phyloP scores from a whole-genome alignment of 2,888 invertebrate genomes.

The Morpho helenor region DNA sequence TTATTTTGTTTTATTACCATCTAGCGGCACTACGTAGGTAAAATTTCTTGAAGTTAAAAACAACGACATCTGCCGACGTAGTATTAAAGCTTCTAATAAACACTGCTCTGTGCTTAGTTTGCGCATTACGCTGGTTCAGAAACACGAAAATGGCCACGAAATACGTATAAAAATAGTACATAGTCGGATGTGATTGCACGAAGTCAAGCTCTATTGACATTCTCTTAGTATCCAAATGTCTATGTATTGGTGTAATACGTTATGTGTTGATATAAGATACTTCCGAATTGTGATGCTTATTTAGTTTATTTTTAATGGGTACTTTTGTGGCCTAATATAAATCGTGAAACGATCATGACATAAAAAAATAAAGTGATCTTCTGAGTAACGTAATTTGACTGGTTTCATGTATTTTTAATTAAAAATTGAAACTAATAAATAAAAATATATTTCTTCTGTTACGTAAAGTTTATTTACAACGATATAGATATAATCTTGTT shows the following conservation, averaged over 20 bases:
- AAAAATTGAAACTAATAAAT: constrained; percentile 9
- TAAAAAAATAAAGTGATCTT: too few species aligned
- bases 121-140: too few species aligned
- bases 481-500: constrained; percentile 4
- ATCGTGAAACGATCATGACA: too few species aligned
- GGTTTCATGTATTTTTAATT: background rate
- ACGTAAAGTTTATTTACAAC: constrained; percentile 13
- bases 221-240: constrained; percentile 28
- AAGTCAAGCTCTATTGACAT: constrained; percentile 43
- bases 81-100: too few species aligned
- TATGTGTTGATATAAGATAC: background rate
- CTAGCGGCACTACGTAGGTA: background rate
- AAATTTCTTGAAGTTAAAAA: too few species aligned
- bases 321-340: too few species aligned
- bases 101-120: too few species aligned
- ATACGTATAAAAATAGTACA: background rate
- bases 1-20: background rate
- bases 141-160: background rate
- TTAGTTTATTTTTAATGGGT: background rate
- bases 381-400: too few species aligned
- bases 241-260: constrained; percentile 13
- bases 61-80: constrained; percentile 3
- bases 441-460: constrained; percentile 7
- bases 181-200: constrained; percentile 32
- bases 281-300: constrained; percentile 25